phyloP scores from a whole-genome alignment of 2,888 invertebrate genomes.

The Abrostola triplasia region DNA sequence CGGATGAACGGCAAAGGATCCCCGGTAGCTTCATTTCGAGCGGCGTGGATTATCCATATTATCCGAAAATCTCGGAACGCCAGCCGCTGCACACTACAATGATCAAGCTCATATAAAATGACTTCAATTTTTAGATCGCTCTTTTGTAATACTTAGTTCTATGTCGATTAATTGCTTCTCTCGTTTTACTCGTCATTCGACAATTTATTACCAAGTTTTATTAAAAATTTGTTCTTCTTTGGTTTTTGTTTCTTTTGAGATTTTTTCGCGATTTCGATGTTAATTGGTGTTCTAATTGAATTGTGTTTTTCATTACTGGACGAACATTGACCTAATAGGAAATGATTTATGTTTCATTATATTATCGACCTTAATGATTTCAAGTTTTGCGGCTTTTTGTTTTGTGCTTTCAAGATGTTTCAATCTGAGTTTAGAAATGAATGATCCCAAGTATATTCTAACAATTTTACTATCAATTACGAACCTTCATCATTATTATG shows the following conservation, averaged over 20 bases:
- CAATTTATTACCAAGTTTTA: conserved; percentile 17
- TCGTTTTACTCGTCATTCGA: conserved; percentile 50
- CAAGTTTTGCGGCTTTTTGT: no score
- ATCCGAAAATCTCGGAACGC: conserved; percentile 81
- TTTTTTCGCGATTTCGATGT: neutral
- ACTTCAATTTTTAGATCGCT: conserved; percentile 75
- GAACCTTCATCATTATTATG: no score
- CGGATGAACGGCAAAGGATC: conserved; percentile 75
- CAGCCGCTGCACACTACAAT: conserved; percentile 73
- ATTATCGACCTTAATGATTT: no score
- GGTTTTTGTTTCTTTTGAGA: no score
- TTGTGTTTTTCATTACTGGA: no score
- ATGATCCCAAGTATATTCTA: no score
- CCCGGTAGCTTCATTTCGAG: conserved; percentile 78
- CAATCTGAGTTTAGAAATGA: no score
- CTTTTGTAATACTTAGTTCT: conserved; percentile 72
- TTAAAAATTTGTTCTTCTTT: conserved; percentile 5
- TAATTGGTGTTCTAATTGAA: neutral
- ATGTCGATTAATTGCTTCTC: conserved; percentile 70
- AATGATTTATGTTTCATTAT: no score
- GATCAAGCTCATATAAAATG: conserved; percentile 78
- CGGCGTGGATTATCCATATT: conserved; percentile 83
- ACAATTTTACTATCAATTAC: no score
- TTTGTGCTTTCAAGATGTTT: no score
- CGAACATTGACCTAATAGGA: no score